Evolutionary conservation across 2,888 invertebrate species (phyloP).

Genomic region (Eupithecia inturbata): DNA sequence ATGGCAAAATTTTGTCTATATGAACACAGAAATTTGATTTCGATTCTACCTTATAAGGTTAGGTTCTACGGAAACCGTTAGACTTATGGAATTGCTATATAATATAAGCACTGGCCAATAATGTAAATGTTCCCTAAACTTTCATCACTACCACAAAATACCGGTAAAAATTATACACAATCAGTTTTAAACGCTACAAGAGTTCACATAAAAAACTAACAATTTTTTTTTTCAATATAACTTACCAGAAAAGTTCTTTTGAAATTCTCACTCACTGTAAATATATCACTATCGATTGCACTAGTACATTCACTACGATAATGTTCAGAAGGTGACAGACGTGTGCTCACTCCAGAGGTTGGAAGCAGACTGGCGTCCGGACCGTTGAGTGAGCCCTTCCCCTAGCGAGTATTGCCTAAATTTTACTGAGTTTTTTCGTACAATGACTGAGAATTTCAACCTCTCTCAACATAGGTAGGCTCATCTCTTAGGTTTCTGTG

Average conservation of each 20-base stretch:
- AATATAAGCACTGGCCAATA: background rate
- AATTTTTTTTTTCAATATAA: background rate
- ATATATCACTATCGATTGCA: conserved; percentile 33
- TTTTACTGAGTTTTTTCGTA: conserved; percentile 20
- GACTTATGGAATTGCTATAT: background rate
- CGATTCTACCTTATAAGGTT: background rate
- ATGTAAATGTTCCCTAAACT: background rate
- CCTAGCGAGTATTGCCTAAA: conserved; percentile 22
- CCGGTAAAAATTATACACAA: background rate
- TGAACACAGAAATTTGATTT: background rate
- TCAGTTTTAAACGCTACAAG: background rate
- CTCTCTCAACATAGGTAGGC: no score
- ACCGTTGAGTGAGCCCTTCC: conserved; percentile 1
- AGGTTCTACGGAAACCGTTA: background rate
- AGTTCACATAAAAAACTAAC: background rate
- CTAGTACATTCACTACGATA: conserved; percentile 33
- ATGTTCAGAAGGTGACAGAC: conserved; percentile 14
- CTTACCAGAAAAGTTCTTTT: conserved; percentile 23
- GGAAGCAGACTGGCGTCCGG: conserved; percentile 24
- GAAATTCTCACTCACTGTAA: conserved; percentile 22
- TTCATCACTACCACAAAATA: background rate
- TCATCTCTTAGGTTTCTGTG: background rate
- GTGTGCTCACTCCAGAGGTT: conserved; percentile 23
- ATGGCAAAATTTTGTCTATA: background rate
- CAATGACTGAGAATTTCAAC: background rate